Evolutionary conservation across 2,888 invertebrate genomes (phyloP), one percentile per base, ranked within the genome.

Genomic region (Dilophus febrilis): DNA sequence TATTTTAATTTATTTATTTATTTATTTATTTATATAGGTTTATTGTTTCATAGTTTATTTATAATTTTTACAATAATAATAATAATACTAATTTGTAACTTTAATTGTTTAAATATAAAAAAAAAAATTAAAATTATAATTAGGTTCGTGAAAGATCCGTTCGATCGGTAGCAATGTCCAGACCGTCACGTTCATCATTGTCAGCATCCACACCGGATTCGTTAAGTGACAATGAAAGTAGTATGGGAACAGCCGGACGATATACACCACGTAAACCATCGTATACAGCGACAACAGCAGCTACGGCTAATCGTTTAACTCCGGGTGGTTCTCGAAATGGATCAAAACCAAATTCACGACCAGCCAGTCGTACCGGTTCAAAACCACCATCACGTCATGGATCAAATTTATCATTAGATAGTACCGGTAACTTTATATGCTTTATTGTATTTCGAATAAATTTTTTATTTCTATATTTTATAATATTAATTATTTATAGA

Each of bases 331-430:
- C 81, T 39, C 60, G 68, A 47, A 72, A 74, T 30, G 74, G 77
- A 46, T 78, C 77, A 45, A 74, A 90, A 55, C 88, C 90, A 33
- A 76, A 80, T 43, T 88, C 88, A 43, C 71, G 88, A 51, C 83
- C 88, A 34, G 79, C 81, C 27, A 86, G 87, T 48, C 71, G 90
- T 49, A 74, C 83, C 44, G 86, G 87, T 44, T 87, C 87, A 45
- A 88, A 91, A 61, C 91, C 92, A 47, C 85, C 90, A 17, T 91
- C 91, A 49, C 76, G 91, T 51, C 87, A 91, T 56, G 91, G 91
- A 48, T 92, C 92, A 35, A 90, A 86, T 55, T 72, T 87, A 45
- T 90, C 90, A 34, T 66, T 90, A 49, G 88, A 88, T 59, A 85
- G 86, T 58, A 84, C 85, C 59, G 16, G 14, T 27, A 31, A 37